Evolutionary conservation across 2,113 vertebrate species (phyloP).

Genomic region (Ariopsis seemanni): DNA sequence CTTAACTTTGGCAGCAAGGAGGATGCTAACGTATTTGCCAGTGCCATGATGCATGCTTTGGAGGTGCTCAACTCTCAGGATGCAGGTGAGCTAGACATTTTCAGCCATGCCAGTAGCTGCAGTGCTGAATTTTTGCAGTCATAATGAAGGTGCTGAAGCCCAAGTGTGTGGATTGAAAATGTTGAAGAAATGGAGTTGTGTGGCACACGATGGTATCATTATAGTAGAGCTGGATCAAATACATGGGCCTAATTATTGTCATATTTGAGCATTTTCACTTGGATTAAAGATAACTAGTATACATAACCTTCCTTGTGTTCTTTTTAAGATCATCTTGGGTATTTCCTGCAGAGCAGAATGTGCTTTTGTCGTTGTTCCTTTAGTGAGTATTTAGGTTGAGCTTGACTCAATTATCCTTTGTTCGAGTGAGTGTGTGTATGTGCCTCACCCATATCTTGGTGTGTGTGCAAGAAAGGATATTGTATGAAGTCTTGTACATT

Average conservation of each 20-base stretch:
- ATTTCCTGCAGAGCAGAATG: constrained; percentile 8
- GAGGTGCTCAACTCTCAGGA: constrained; percentile 99
- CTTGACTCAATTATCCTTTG: constrained; percentile 10
- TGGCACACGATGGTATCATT: not conserved
- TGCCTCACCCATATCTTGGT: not conserved
- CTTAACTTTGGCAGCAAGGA: constrained; percentile 99
- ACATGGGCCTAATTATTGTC: not conserved
- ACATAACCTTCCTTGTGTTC: not conserved
- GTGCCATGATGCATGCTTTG: constrained; percentile 99
- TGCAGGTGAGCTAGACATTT: constrained; percentile 73
- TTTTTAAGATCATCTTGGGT: not conserved
- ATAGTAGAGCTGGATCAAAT: not conserved
- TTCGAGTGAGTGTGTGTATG: constrained; percentile 5
- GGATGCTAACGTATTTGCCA: constrained; percentile 98
- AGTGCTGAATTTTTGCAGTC: not conserved
- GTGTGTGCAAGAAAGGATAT: constrained; percentile 1
- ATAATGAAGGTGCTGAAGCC: not conserved
- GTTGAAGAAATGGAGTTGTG: not conserved
- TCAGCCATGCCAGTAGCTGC: not conserved
- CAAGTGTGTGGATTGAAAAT: not conserved
- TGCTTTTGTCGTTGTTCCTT: constrained; percentile 20
- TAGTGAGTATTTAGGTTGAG: constrained; percentile 29
- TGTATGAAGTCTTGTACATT: too few species aligned
- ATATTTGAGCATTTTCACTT: not conserved
- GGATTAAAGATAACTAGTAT: constrained; percentile 3